These are phyloP conservation scores for Morinoia aosen DNA, from an alignment of 2,888 invertebrate species.

Conservation along the genomic window DNA sequence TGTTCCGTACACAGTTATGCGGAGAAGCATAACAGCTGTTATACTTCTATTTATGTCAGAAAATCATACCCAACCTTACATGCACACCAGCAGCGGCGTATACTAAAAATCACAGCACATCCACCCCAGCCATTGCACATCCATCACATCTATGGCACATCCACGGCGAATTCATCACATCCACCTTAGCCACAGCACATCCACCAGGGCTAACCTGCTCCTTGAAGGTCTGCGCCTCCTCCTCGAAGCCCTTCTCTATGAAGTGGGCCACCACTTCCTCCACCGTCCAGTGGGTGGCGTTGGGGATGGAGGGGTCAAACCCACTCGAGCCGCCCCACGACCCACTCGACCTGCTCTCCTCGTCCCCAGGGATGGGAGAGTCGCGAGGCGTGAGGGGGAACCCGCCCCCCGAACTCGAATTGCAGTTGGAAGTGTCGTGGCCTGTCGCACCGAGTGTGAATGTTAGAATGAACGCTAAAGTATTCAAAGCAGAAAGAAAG, in stretches of 20 bases:
- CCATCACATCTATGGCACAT: no score
- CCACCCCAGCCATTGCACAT: no score
- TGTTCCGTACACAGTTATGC: no score
- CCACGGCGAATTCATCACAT: no score
- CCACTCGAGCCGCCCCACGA: conserved; percentile 62
- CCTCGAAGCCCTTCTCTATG: conserved; percentile 80
- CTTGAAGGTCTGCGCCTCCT: conserved; percentile 82
- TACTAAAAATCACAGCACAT: no score
- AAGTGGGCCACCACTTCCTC: conserved; percentile 88
- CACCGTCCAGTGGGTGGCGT: conserved; percentile 85
- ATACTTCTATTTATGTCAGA: no score
- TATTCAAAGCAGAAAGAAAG: no score
- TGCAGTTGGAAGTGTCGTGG: neutral
- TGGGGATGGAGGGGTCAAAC: conserved; percentile 77
- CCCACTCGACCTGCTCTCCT: conserved; percentile 64
- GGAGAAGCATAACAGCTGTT: no score
- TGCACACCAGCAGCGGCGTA: no score
- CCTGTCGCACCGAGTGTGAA: neutral
- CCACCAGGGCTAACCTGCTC: conserved; percentile 78
- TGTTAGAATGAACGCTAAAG: no score
- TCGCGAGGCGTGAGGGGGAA: conserved; percentile 68
- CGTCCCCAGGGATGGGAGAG: conserved; percentile 63
- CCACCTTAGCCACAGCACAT: no score
- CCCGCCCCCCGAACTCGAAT: conserved; percentile 14
- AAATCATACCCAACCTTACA: no score